Conservation (phyloP, 2,888 invertebrate species). For the Laothoe populi region DNA sequence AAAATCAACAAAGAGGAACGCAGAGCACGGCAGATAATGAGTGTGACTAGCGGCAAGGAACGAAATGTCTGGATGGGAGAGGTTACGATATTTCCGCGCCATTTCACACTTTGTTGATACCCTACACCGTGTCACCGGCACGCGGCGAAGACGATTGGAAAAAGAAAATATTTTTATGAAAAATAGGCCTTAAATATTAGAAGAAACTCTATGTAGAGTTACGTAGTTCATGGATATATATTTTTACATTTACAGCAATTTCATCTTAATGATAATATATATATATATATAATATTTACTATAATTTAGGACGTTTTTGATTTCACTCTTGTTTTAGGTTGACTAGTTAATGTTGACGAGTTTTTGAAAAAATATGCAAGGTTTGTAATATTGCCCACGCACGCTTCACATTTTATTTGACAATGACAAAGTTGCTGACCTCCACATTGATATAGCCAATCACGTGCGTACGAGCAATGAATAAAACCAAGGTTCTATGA, state of each 20-base stretch:
- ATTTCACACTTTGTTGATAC: slow-evolving; percentile 80
- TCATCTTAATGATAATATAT: too few relatives aligned
- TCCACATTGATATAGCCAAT: background rate
- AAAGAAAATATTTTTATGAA: slow-evolving; percentile 27
- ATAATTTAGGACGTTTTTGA: too few relatives aligned
- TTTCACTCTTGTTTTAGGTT: too few relatives aligned
- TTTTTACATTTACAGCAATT: too few relatives aligned
- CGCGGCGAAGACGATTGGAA: slow-evolving; percentile 47
- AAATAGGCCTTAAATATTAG: slow-evolving; percentile 18
- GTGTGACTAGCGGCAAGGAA: slow-evolving; percentile 76
- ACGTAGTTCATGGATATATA: too few relatives aligned
- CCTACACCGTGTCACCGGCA: slow-evolving; percentile 71
- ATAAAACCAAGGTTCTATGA: background rate
- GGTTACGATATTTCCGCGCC: slow-evolving; percentile 80
- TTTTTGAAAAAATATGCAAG: background rate
- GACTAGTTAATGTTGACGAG: too few relatives aligned
- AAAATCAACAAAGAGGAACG: slow-evolving; percentile 69
- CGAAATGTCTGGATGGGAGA: slow-evolving; percentile 71
- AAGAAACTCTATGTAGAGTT: background rate
- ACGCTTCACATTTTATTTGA: background rate
- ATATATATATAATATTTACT: too few relatives aligned
- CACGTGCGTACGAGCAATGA: background rate
- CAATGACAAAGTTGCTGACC: background rate
- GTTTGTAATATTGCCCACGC: background rate
- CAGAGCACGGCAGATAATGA: slow-evolving; percentile 79